A percentile compares a stretch with the other conserved stretches of the same genome.
These are phyloP conservation scores for Scaptomyza pallida DNA, from an alignment of 1,140 invertebrate genomes.

Conservation along the genomic window DNA sequence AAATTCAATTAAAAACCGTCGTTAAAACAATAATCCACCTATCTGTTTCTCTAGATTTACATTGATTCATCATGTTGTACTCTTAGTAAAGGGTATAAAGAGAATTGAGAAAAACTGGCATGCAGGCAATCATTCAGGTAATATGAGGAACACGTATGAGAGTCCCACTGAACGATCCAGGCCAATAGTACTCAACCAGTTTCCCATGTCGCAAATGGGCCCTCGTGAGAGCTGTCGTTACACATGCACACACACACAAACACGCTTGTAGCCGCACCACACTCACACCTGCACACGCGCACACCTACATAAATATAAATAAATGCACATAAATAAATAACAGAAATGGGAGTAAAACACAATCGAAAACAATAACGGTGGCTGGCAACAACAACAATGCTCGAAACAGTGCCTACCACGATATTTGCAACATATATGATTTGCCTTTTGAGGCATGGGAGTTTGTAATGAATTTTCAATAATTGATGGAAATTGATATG, in stretches of 20 bases:
- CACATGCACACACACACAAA: neutral
- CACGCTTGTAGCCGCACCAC: neutral
- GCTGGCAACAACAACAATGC: slow-evolving; percentile 31
- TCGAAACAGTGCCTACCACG: slow-evolving; percentile 32
- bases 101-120: neutral
- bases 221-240: slow-evolving; percentile 16
- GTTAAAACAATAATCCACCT: too few relatives aligned
- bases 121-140: slow-evolving; percentile 8
- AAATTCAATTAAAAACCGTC: too few relatives aligned
- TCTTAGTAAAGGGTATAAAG: slow-evolving; percentile 14
- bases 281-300: slow-evolving; percentile 3
- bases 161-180: neutral
- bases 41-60: too few relatives aligned
- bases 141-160: slow-evolving; percentile 7
- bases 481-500: slow-evolving; percentile 14
- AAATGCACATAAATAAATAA: slow-evolving; percentile 67
- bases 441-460: slow-evolving; percentile 34
- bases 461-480: slow-evolving; percentile 41
- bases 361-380: slow-evolving; percentile 60
- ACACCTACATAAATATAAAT: slow-evolving; percentile 57
- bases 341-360: slow-evolving; percentile 47
- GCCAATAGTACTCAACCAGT: slow-evolving; percentile 15
- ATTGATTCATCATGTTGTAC: neutral
- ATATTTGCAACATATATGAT: slow-evolving; percentile 47
- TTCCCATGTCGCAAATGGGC: slow-evolving; percentile 12